Conservation (phyloP, 2,797 vertebrate genomes). For the Tapera naevia region DNA sequence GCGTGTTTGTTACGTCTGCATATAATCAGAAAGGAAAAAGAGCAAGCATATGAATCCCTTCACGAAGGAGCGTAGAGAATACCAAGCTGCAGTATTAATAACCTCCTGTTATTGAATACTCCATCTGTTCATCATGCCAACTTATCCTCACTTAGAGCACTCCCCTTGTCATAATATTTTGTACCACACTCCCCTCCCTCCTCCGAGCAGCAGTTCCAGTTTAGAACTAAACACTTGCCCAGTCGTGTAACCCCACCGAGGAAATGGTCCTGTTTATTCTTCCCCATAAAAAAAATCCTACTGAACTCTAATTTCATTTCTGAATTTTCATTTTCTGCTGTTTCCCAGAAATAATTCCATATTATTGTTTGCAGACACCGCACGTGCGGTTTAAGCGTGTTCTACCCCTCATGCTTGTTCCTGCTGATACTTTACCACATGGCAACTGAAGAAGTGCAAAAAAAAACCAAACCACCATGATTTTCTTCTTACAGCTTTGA, state of each 20-base stretch:
- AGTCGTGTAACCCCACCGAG: conserved; percentile 26
- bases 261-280: conserved; percentile 4
- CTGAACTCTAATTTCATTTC: neutral
- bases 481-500: conserved; percentile 30
- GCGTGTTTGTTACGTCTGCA: neutral
- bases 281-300: neutral
- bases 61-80: conserved; percentile 52
- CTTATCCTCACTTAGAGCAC: conserved; percentile 70
- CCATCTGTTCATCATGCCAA: conserved; percentile 73
- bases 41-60: conserved; percentile 72
- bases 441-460: neutral
- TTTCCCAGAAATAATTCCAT: neutral
- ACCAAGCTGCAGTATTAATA: conserved; percentile 74
- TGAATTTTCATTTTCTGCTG: neutral
- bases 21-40: conserved; percentile 59
- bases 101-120: conserved; percentile 73
- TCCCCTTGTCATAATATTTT: conserved; percentile 75
- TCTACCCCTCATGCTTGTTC: neutral
- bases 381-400: neutral
- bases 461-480: neutral
- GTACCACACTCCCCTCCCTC: conserved; percentile 65
- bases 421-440: conserved; percentile 18
- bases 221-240: conserved; percentile 53
- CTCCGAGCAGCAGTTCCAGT: conserved; percentile 52
- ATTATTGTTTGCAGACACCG: neutral